A percentile compares a stretch with the other conserved stretches of the same genome.
Conservation (phyloP, 2,113 vertebrate genomes). For the Toxotes jaculatrix region DNA sequence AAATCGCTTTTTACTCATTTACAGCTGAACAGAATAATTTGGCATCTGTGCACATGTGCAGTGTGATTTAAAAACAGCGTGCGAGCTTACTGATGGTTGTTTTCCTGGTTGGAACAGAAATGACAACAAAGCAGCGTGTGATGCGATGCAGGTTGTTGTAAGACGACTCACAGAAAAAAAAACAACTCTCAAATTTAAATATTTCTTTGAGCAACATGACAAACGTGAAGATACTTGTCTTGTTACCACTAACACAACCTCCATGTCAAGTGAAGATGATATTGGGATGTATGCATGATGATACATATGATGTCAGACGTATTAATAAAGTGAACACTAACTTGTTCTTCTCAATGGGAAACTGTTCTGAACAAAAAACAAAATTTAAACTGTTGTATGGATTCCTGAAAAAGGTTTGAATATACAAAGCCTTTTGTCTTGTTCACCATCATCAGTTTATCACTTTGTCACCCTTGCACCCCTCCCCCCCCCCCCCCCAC, state of each 20-base stretch:
- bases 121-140: background rate
- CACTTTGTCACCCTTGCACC: conserved; percentile 28
- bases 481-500: background rate
- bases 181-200: no score
- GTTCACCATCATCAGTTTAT: conserved; percentile 39
- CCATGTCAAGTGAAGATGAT: no score
- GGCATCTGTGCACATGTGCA: background rate
- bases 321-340: background rate
- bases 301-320: background rate
- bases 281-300: no score
- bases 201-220: background rate
- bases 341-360: no score
- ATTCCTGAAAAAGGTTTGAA: background rate
- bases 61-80: background rate
- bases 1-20: background rate
- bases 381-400: background rate
- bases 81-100: background rate
- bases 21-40: background rate
- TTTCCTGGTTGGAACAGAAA: background rate
- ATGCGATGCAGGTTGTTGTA: background rate
- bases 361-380: background rate
- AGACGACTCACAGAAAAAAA: no score
- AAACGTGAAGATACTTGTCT: no score
- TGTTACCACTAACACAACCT: no score
- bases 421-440: conserved; percentile 19